Evolutionary conservation across 2,797 vertebrate genomes (phyloP).

Genomic region (Antrozous pallidus): DNA sequence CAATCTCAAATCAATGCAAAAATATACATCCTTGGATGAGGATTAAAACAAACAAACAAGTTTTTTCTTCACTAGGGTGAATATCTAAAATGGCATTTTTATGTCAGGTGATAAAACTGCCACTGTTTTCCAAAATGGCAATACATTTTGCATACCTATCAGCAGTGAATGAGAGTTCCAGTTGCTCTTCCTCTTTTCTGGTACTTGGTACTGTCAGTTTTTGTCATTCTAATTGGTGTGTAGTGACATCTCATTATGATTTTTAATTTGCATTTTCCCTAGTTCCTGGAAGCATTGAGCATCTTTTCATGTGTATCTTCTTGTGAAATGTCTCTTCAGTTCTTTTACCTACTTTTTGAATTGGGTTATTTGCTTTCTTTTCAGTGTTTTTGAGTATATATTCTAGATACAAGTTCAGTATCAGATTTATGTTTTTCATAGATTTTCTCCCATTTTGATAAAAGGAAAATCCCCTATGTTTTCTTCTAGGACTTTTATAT

Average conservation of each 20-base stretch:
- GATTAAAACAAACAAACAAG: background rate
- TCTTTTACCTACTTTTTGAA: background rate
- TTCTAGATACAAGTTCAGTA: background rate
- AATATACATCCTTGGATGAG: too few relatives aligned
- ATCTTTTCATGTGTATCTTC: background rate
- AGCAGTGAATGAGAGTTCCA: background rate
- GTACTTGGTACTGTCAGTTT: background rate
- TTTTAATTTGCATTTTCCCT: background rate
- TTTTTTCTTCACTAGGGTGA: background rate
- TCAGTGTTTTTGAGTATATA: background rate
- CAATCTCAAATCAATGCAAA: too few relatives aligned
- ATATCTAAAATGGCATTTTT: background rate
- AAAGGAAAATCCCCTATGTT: background rate
- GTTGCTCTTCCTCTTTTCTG: background rate
- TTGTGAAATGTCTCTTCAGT: background rate
- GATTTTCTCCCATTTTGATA: conserved; percentile 18
- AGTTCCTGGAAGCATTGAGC: background rate
- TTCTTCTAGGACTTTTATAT: background rate
- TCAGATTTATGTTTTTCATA: background rate
- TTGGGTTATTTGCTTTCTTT: background rate
- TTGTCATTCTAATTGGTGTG: background rate
- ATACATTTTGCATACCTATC: background rate
- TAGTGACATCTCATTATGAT: background rate
- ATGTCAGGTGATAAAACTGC: background rate
- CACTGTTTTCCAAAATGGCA: background rate